phyloP scores from a whole-genome alignment of 1,140 invertebrate genomes.

The Periplaneta americana region DNA sequence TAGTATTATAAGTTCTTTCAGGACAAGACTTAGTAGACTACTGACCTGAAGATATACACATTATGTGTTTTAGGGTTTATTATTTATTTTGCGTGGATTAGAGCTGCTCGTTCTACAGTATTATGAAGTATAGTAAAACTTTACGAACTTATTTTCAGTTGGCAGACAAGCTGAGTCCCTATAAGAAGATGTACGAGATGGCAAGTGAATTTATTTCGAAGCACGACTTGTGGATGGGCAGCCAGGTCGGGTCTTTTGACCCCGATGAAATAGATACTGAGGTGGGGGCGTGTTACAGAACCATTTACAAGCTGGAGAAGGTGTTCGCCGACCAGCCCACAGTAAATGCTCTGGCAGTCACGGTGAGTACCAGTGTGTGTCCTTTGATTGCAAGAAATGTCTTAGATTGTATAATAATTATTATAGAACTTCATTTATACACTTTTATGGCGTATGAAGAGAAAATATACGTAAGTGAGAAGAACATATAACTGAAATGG shows the following conservation, averaged over 20 bases:
- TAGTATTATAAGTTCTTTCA: too few species aligned
- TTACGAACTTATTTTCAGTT: slow-evolving; percentile 24
- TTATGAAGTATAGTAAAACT: too few species aligned
- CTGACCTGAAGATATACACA: too few species aligned
- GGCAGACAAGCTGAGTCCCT: slow-evolving; percentile 73
- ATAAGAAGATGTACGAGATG: slow-evolving; percentile 83
- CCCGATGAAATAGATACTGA: slow-evolving; percentile 86
- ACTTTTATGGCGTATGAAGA: too few species aligned
- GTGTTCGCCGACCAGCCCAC: slow-evolving; percentile 65
- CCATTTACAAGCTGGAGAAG: slow-evolving; percentile 85
- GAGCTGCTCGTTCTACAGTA: too few species aligned
- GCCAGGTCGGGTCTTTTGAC: slow-evolving; percentile 76
- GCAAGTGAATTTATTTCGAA: slow-evolving; percentile 81
- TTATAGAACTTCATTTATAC: too few species aligned
- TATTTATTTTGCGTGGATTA: too few species aligned
- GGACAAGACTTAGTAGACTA: too few species aligned
- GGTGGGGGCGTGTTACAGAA: slow-evolving; percentile 71
- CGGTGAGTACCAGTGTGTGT: slow-evolving; percentile 37
- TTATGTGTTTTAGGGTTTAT: too few species aligned
- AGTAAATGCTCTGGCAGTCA: slow-evolving; percentile 54
- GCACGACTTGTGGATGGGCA: slow-evolving; percentile 75
- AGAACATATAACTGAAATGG: too few species aligned
- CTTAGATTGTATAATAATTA: too few species aligned
- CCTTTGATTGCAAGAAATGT: neutral
- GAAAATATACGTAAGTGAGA: too few species aligned